Evolutionary conservation across 2,113 vertebrate genomes (phyloP), one percentile per base, ranked within the genome.

Genomic region (Trachemys scripta): DNA sequence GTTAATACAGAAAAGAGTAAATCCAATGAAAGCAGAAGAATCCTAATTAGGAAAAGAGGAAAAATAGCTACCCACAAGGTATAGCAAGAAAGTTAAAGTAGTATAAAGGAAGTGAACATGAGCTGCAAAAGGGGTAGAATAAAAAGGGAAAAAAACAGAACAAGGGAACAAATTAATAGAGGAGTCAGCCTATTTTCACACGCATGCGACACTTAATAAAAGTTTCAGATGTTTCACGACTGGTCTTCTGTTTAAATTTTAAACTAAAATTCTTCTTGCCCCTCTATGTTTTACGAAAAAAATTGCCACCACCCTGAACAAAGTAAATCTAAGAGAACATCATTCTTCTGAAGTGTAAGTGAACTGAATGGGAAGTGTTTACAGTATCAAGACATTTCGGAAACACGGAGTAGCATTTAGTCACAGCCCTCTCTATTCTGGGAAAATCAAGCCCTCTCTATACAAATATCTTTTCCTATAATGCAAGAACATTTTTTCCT

Each of bases 311-410:
- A 59, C 22, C 80, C 75, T 81, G 80, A 4, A 62, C 59, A 35
- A 84, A 78, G 45, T 12, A 80, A 53, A 88, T 91, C 78, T 72
- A 78, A 76, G 95, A 87, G 38, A 92, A 1, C 2, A 82, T 49
- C 29, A 72, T 72, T 89, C 49, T 42, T 49, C 0, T 0, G 0
- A 89, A 91, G 12, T 45, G 85, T 3, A 88, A 91, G 90, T 8
- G 16, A 11, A 87, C 42, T 85, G 11, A 84, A 87, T 27, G 9
- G 75, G 87, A 96, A 91, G n/a, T 10, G 1, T 69, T 82, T 95
- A 35, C 1, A 1, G 10, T 7, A 91, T 7, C 4, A 80, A 82
- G 6, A 25, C 16, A 29, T 29, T 93, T 56, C 13, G 80, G 59
- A 72, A 65, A 81, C 87, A 51, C 17, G 54, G 84, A 94, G 87